These are phyloP conservation scores for Stenurella melanura DNA, from an alignment of 2,888 invertebrate genomes.

Conservation along the genomic window DNA sequence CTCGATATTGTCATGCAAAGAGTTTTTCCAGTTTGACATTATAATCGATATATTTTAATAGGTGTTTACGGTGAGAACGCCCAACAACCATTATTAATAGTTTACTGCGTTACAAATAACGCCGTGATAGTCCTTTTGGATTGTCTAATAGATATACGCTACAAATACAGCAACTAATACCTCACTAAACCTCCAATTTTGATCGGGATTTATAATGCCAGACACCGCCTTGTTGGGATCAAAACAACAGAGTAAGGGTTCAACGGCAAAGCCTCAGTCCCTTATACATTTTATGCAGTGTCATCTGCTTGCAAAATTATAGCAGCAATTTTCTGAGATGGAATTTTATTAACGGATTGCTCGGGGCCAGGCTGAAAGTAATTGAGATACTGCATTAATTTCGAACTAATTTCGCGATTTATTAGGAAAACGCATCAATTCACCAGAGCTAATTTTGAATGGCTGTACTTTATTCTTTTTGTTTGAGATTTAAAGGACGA, in stretches of 20 bases:
- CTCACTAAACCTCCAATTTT: neutral
- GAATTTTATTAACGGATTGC: conserved; percentile 2
- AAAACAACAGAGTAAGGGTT: neutral
- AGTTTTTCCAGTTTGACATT: too few relatives aligned
- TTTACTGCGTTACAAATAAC: too few relatives aligned
- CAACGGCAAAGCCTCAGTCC: neutral
- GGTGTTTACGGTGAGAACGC: too few relatives aligned
- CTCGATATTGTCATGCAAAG: too few relatives aligned
- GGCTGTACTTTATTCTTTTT: neutral
- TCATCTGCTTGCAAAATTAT: conserved; percentile 4
- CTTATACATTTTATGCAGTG: conserved; percentile 1
- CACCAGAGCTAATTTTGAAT: neutral
- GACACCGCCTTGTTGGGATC: conserved; percentile 1
- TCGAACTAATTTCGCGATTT: neutral
- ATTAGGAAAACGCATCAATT: neutral
- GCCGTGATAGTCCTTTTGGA: too few relatives aligned
- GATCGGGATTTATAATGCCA: neutral
- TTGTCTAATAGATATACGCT: too few relatives aligned
- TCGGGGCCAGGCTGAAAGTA: neutral
- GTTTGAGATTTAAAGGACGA: too few relatives aligned
- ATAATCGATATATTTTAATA: too few relatives aligned
- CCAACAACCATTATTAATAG: too few relatives aligned
- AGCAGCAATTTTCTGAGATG: conserved; percentile 4
- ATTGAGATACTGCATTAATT: neutral
- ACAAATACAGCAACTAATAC: neutral